phyloP scores from a whole-genome alignment of 2,113 vertebrate species.

The Charina bottae region DNA sequence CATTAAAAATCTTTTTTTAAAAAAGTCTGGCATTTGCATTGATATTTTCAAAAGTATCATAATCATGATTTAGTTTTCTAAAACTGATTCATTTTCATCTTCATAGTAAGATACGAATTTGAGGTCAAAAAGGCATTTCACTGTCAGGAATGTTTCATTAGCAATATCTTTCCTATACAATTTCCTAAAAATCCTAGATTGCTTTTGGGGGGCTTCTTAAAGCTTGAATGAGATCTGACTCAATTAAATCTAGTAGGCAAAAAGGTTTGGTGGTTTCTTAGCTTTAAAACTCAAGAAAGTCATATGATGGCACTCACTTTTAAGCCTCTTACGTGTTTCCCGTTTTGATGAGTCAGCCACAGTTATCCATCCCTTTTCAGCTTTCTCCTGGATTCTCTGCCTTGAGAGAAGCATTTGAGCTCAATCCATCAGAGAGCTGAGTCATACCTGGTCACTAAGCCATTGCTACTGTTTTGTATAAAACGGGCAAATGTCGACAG shows the following conservation, averaged over 20 bases:
- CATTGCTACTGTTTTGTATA: not conserved
- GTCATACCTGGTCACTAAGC: not conserved
- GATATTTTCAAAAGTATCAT: not conserved
- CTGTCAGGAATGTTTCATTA: not conserved
- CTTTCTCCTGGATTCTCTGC: not conserved
- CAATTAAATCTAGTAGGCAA: not conserved
- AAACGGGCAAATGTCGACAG: too few relatives aligned
- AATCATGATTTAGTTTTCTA: not conserved
- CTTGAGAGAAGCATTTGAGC: accelerated
- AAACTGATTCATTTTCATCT: not conserved
- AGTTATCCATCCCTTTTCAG: accelerated
- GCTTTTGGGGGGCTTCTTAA: not conserved
- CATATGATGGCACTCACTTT: not conserved
- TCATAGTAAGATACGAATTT: not conserved
- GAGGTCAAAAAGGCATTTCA: not conserved
- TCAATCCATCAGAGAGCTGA: not conserved
- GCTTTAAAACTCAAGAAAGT: not conserved
- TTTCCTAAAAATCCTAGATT: not conserved
- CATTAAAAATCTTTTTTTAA: not conserved
- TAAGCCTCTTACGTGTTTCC: not conserved
- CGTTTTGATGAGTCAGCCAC: not conserved
- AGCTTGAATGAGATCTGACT: not conserved
- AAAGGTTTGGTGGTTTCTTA: not conserved
- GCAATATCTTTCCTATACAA: not conserved
- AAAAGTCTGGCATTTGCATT: not conserved